Evolutionary conservation across 2,888 invertebrate species (phyloP), one percentile per base, ranked within the genome.

Genomic region (Brachyopa scutellaris): DNA sequence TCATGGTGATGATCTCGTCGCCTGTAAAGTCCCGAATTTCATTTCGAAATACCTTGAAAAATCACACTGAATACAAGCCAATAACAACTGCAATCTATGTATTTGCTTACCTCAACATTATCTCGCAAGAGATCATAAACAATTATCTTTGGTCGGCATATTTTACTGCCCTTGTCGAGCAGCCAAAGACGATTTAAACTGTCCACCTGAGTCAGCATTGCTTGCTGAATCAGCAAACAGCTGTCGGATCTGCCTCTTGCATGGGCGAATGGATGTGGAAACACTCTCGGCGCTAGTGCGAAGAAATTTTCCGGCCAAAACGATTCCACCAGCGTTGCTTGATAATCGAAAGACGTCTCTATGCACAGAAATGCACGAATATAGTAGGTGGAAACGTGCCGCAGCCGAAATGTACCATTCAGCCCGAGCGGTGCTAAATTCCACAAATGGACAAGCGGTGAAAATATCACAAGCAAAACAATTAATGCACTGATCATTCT

Each of bases 141-240:
- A 38, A 89, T 85, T 23, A 89, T 76, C 11, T 89, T 87, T n/a
- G 89, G 88, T 2, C 85, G 19, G 55, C 89, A 89, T 3, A 73
- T 36, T 2, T 51, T 33, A 4, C 23, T 62, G 9, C 62, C 69
- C 7, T 55, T 84, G 80, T 89, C 89, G 87, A 89, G 87, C 13
- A 89, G 86, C 89, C 89, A 89, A 2, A 89, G 61, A 1, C 89
- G 86, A 66, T 86, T 88, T 26, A 89, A 77, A 11, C 87, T 87
- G 38, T 89, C 89, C 47, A 89, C 88, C 47, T 89, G 88, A 1
- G 89, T 87, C 87, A 89, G 87, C 19, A 86, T 85, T 0, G 89
- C 87, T 70, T 89, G 88, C 38, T 89, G 89, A 84, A 89, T 69
- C 1, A 85, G 83, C 1, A 84, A 84, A 66, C 89, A 89, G 31